Percentiles rank a stretch among this genome's conserved stretches.
Conservation (phyloP, 1,140 invertebrate species). For the Calosoma granatense region DNA sequence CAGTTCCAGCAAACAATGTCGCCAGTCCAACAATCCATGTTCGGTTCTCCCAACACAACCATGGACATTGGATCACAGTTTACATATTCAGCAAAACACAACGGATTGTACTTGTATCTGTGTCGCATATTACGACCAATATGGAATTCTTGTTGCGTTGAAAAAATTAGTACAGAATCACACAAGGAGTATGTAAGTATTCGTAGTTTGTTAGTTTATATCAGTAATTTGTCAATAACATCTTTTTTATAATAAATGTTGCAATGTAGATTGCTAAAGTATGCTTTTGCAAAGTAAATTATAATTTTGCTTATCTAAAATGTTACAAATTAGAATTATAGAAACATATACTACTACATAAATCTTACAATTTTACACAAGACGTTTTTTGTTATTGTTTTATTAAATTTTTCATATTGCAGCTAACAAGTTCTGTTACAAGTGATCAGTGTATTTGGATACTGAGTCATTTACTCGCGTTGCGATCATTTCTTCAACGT, state of each 20-base stretch:
- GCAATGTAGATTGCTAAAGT: too few species aligned
- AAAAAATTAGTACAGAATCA: constrained; percentile 44
- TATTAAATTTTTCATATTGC: too few species aligned
- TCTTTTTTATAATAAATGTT: too few species aligned
- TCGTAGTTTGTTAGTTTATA: constrained; percentile 11
- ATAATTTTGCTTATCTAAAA: too few species aligned
- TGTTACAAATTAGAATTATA: too few species aligned
- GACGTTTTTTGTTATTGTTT: too few species aligned
- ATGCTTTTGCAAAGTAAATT: too few species aligned
- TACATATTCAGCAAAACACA: constrained; percentile 78
- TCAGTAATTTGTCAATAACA: constrained; percentile 6
- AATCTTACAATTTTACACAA: too few species aligned
- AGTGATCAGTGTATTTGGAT: constrained; percentile 47
- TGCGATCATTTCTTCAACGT: constrained; percentile 52
- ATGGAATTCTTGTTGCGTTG: constrained; percentile 65
- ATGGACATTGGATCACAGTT: constrained; percentile 20
- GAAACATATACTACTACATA: too few species aligned
- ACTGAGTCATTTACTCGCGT: constrained; percentile 47
- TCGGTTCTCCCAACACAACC: constrained; percentile 8
- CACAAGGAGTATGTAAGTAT: constrained; percentile 49
- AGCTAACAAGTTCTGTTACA: constrained; percentile 41
- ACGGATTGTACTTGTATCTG: constrained; percentile 85
- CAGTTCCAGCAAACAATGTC: not conserved
- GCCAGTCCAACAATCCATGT: constrained; percentile 19
- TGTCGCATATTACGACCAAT: constrained; percentile 73